phyloP scores from a whole-genome alignment of 2,888 invertebrate genomes.

The Pollenia griseotomentosa region DNA sequence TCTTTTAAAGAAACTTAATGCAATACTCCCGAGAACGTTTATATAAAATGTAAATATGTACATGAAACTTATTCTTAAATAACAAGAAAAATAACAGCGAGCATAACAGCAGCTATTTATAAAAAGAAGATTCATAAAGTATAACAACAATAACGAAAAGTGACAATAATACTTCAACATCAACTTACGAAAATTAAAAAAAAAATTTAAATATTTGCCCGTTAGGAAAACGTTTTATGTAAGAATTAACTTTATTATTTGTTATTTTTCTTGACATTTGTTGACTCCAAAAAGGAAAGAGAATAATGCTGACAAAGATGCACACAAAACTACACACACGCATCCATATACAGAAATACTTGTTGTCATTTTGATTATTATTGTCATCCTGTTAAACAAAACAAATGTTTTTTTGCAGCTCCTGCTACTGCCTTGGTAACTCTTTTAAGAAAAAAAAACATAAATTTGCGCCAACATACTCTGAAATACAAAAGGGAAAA shows the following conservation, averaged over 20 bases:
- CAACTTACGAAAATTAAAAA: background rate
- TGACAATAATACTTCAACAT: constrained; percentile 46
- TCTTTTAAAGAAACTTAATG: constrained; percentile 1
- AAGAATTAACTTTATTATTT: constrained; percentile 12
- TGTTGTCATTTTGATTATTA: constrained; percentile 66
- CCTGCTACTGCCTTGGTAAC: constrained; percentile 14
- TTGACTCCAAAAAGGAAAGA: background rate
- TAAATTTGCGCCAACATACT: background rate
- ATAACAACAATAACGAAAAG: constrained; percentile 38
- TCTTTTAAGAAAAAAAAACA: constrained; percentile 4
- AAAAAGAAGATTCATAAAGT: background rate
- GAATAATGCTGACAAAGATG: background rate
- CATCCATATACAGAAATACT: background rate
- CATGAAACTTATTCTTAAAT: constrained; percentile 5
- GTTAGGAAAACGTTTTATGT: constrained; percentile 47
- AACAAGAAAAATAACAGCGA: background rate
- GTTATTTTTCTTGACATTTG: constrained; percentile 4
- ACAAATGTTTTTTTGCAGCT: constrained; percentile 34
- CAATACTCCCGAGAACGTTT: constrained; percentile 28
- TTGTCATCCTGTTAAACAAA: constrained; percentile 66
- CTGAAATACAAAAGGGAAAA: constrained; percentile 16
- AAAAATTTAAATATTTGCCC: background rate
- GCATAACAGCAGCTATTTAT: background rate
- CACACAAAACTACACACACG: constrained; percentile 17
- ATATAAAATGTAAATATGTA: constrained; percentile 17